Base-by-base conservation (phyloP, 1,140 invertebrate species). In the Dendrolimus punctatus region DNA sequence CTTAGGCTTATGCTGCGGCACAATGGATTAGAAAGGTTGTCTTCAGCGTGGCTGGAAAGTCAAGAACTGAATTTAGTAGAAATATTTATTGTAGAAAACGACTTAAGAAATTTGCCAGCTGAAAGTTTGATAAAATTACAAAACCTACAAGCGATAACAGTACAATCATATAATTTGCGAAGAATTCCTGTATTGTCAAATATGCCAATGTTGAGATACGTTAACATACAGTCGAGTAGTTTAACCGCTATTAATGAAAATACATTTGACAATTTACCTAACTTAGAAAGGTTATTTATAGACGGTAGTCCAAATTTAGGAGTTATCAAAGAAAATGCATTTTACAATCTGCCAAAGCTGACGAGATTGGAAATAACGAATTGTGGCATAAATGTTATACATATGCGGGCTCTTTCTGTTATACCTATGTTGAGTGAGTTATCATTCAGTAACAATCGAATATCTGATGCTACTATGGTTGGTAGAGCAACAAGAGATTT, bases 21-120 rank as follows among this genome's bases (percentile, higher is more conserved):
- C 67, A 97, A 96, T 81, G 91, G 92, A 23, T 80, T 97, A 5
- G 94, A 96, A 71, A 88, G 94, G 46, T 90, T 96, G 5, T 93
- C 94, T 0, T 90, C 92, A 39, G 92, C 94, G 48, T 95, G 94
- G 92, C 83, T 96, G 39, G 91, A 92, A 43, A 92, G 92, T 49
- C 86, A 95, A 23, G 94, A 96, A 74, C 90, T 91, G 39, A 92
- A 90, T 37, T 75, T 96, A 23, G 89, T 95, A 60, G 95, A 96
- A 83, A 88, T 96, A 6, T 96, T 93, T 60, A 89, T 96, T 8
- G 95, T 96, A 1, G 95, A 96, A 80, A 93, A 94, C 6, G 92
- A 93, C 62, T 76, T 96, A 38, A 88, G 92, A 39, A 94, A 91
- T 64, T 83, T 96, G 40, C 94, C 95, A 0, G 89, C 92, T 2